Conservation (phyloP, 2,113 vertebrate genomes). For the Anguilla japonica region DNA sequence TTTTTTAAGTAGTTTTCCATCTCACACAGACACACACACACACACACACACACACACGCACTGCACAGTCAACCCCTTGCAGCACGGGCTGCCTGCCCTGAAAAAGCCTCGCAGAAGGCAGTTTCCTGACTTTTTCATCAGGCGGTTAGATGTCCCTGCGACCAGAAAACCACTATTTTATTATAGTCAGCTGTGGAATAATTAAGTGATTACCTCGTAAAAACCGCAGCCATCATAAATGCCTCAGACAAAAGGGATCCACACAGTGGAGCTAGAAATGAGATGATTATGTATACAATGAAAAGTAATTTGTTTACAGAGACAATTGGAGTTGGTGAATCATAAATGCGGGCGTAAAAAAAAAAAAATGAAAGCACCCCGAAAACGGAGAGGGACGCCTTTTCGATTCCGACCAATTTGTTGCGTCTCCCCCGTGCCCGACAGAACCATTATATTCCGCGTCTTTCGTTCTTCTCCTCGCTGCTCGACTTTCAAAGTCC, state of each 20-base stretch:
- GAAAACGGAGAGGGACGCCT: background rate
- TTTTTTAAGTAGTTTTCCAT: constrained; percentile 47
- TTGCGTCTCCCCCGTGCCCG: background rate
- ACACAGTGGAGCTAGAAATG: constrained; percentile 7
- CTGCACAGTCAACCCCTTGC: constrained; percentile 18
- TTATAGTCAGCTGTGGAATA: background rate
- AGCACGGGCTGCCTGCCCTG: constrained; percentile 10
- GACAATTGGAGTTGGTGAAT: constrained; percentile 1
- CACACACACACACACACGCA: background rate
- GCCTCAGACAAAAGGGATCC: constrained; percentile 11
- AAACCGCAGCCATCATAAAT: constrained; percentile 12
- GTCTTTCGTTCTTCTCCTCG: background rate
- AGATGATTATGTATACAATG: constrained; percentile 4
- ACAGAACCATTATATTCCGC: background rate
- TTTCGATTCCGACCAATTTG: background rate
- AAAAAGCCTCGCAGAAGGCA: background rate
- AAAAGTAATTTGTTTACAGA: constrained; percentile 18
- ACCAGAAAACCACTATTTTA: background rate
- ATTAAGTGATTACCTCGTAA: constrained; percentile 23
- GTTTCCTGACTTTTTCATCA: constrained; percentile 3
- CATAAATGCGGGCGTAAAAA: background rate
- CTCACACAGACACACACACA: constrained; percentile 37
- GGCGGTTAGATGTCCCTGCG: background rate
- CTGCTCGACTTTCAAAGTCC: background rate
- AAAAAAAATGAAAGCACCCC: background rate